Conservation (phyloP, 2,888 invertebrate genomes). For the Acleris cristana region DNA sequence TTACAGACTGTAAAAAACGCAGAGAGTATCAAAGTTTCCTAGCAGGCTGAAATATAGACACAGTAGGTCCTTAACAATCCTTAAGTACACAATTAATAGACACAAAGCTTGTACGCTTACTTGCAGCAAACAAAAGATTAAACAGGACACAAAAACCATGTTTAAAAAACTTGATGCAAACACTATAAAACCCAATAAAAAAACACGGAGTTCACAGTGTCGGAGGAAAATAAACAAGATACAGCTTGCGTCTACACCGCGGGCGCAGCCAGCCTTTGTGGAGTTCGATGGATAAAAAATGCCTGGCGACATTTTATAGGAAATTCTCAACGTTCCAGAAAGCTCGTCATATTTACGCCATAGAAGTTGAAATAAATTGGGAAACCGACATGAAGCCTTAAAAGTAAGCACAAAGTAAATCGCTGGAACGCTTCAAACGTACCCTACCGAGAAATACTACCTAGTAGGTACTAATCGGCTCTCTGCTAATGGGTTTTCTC, state of each 20-base stretch:
- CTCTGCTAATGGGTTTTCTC: conserved; percentile 54
- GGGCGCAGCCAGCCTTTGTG: conserved; percentile 9
- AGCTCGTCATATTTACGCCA: not conserved
- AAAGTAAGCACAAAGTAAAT: conserved; percentile 41
- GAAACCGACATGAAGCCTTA: conserved; percentile 20
- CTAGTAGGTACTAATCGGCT: conserved; percentile 51
- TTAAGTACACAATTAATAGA: not conserved
- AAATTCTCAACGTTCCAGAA: not conserved
- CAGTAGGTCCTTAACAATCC: too few species aligned
- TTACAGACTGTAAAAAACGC: too few species aligned
- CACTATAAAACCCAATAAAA: conserved; percentile 20
- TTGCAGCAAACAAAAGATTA: not conserved
- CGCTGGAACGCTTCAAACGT: conserved; percentile 46
- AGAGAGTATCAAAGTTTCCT: too few species aligned
- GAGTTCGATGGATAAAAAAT: conserved; percentile 12
- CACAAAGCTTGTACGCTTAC: not conserved
- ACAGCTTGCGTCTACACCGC: conserved; percentile 11
- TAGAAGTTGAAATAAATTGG: not conserved
- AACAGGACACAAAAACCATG: conserved; percentile 8
- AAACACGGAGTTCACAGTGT: conserved; percentile 4
- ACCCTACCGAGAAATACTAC: conserved; percentile 48
- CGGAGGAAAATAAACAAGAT: conserved; percentile 22
- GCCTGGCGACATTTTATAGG: not conserved
- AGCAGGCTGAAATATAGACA: too few species aligned
- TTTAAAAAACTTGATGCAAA: conserved; percentile 16